Evolutionary conservation across 2,113 vertebrate species (phyloP), one percentile per base, ranked within the genome.

Genomic region (Takifugu flavidus): DNA sequence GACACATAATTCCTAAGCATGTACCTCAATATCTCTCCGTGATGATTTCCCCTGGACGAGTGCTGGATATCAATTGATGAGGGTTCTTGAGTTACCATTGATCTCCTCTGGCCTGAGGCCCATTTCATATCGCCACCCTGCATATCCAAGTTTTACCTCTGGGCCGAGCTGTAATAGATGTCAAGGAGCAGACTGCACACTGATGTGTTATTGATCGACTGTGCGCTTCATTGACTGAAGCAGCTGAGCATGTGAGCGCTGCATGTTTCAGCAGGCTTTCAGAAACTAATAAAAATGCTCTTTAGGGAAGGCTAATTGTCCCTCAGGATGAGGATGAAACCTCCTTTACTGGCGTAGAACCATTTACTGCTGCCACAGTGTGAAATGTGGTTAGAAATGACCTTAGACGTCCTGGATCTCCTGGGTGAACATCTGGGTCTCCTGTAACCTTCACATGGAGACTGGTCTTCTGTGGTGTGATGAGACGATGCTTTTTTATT

Each of bases 151-250:
- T 44, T 75, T 70, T 62, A 56, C 43, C 56, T 55, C 49, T 52
- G 61, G 65, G 49, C 61, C 67, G 47, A 69, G 55, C 66, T 27
- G 62, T 66, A 74, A 84, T 76, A 59, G 62, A 80, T 80, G 78
- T 71, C 70, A 56, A 54, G 49, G 57, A 78, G 65, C 63, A 78
- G 69, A 79, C 78, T 75, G 83, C 72, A 74, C 46, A 56, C 67
- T 70, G 64, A 70, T 72, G 72, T 53, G 45, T 62, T 84, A 84
- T 82, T 84, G 79, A 85, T 82, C 45, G 10, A 65, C 55, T 51
- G 39, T 45, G 58, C 47, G 25, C 61, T 28, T 31, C 70, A 84
- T 66, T 72, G 77, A 82, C 83, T 69, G 58, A 59, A 59, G 59
- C 66, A 70, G 63, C 50, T 14, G 56, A 59, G 73, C 67, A 62